A percentile compares a stretch with the other conserved stretches of the same genome.
These are phyloP conservation scores for Mimas tiliae DNA, from an alignment of 2,888 invertebrate genomes.

Conservation along the genomic window DNA sequence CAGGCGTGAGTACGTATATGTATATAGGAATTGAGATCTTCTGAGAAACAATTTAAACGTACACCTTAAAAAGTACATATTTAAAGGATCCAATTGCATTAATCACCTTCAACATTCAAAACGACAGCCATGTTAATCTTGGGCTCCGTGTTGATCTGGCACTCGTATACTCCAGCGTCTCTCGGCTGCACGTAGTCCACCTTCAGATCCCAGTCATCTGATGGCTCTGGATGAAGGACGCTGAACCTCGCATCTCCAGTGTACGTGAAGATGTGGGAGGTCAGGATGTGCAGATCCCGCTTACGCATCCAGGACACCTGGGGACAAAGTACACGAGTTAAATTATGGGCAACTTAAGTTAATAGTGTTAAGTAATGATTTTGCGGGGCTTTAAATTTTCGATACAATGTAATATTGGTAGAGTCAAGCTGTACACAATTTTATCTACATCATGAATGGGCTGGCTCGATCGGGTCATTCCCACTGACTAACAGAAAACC, in stretches of 20 bases:
- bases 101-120: conserved; percentile 91
- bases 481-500: too few relatives aligned
- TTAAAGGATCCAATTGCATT: too few relatives aligned
- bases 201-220: conserved; percentile 94
- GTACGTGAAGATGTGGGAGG: conserved; percentile 92
- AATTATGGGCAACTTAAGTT: background rate
- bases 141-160: conserved; percentile 95
- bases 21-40: too few relatives aligned
- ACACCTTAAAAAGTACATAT: too few relatives aligned
- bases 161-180: conserved; percentile 94
- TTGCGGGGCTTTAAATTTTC: too few relatives aligned
- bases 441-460: too few relatives aligned
- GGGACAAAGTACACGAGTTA: conserved; percentile 29
- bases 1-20: too few relatives aligned
- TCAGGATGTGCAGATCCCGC: conserved; percentile 93
- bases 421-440: too few relatives aligned
- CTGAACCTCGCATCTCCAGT: conserved; percentile 95
- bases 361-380: too few relatives aligned
- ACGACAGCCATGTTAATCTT: conserved; percentile 94
- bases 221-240: conserved; percentile 92
- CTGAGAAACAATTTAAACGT: too few relatives aligned
- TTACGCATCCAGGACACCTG: conserved; percentile 94
- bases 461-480: too few relatives aligned
- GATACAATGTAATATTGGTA: too few relatives aligned
- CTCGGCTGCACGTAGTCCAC: conserved; percentile 93